Percentiles rank a stretch among this genome's conserved stretches.
Conservation (phyloP, 35 echinoderm and acorn worm genomes). For the Eucidaris tribuloides region DNA sequence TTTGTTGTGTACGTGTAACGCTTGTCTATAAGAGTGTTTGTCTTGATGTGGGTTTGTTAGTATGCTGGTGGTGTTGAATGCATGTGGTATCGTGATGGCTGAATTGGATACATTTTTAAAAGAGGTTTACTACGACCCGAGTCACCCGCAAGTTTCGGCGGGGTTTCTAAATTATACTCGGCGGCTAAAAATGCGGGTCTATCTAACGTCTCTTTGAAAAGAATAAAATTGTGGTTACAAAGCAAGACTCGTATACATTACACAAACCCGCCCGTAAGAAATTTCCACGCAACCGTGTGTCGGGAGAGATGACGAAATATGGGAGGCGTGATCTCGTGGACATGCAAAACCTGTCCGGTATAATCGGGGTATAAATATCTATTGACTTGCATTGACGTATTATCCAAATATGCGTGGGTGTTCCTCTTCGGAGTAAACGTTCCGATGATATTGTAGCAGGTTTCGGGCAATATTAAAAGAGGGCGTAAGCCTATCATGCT, state of each 20-base stretch:
- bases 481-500: conserved; percentile 40
- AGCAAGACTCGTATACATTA: conserved; percentile 57
- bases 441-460: neutral
- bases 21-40: no score
- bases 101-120: neutral
- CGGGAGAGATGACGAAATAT: conserved; percentile 33
- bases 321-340: conserved; percentile 50
- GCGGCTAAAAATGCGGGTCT: neutral
- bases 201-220: neutral
- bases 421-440: conserved; percentile 47
- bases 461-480: conserved; percentile 42
- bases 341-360: neutral
- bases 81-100: no score
- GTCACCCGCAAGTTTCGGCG: neutral
- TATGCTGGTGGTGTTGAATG: no score
- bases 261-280: conserved; percentile 13
- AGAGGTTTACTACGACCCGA: neutral
- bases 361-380: conserved; percentile 47
- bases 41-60: no score
- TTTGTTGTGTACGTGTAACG: no score
- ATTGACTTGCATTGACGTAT: conserved; percentile 59
- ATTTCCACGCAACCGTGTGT: conserved; percentile 45
- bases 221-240: conserved; percentile 15
- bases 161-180: neutral
- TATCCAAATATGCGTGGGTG: conserved; percentile 64